Evolutionary conservation across 1,140 invertebrate species (phyloP).

Genomic region (Scylla paramamosain): DNA sequence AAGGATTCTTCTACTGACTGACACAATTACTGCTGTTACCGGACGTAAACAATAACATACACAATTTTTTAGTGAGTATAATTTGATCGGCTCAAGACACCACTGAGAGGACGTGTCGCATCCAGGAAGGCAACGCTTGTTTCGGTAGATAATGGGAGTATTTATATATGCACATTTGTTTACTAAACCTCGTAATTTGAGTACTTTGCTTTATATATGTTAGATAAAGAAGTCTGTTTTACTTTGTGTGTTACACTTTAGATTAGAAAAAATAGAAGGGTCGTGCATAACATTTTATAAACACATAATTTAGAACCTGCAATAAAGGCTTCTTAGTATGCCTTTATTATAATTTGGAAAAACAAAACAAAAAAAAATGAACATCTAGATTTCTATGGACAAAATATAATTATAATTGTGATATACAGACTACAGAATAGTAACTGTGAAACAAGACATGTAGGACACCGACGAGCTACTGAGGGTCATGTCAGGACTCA

Average conservation of each 20-base stretch:
- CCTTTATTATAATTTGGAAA: not conserved
- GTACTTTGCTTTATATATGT: not conserved
- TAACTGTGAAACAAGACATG: not conserved
- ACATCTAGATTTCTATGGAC: not conserved
- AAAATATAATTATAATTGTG: not conserved
- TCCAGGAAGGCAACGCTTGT: not conserved
- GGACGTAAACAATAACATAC: no score
- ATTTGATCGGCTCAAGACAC: not conserved
- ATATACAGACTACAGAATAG: not conserved
- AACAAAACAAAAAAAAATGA: not conserved
- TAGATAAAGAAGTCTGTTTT: no score
- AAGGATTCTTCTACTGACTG: not conserved
- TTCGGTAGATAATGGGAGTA: not conserved
- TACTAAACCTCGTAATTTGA: not conserved
- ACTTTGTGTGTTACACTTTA: no score
- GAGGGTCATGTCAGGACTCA: constrained; percentile 29
- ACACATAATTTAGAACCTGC: not conserved
- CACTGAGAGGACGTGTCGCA: not conserved
- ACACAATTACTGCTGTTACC: not conserved
- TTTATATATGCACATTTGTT: not conserved
- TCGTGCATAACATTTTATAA: constrained; percentile 4
- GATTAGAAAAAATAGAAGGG: not conserved
- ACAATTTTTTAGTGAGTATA: no score
- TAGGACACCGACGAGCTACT: constrained; percentile 3
- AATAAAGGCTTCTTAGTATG: not conserved